Conservation (phyloP, 1,140 invertebrate species). For the Danaus plexippus region DNA sequence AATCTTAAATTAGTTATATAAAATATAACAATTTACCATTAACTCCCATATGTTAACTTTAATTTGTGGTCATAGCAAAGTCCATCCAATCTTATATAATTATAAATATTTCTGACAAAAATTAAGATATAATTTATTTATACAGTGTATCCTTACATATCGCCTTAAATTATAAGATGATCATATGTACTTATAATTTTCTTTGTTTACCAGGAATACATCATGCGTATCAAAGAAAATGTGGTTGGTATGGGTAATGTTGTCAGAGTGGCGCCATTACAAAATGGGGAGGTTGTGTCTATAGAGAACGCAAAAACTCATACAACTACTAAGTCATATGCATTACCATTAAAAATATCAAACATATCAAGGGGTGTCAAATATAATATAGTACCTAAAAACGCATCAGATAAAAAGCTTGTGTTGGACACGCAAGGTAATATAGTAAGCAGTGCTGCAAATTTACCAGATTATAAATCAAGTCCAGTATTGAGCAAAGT, state of each 20-base stretch:
- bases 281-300: constrained; percentile 60
- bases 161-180: no score
- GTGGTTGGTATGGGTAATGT: constrained; percentile 76
- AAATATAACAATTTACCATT: background rate
- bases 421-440: constrained; percentile 66
- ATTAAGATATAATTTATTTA: no score
- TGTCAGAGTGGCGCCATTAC: constrained; percentile 69
- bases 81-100: no score
- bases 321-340: constrained; percentile 61
- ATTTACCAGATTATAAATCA: constrained; percentile 65
- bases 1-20: no score
- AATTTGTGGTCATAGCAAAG: no score
- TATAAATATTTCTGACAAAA: no score
- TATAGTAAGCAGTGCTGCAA: constrained; percentile 65
- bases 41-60: constrained; percentile 1
- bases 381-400: constrained; percentile 68
- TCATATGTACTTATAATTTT: constrained; percentile 2
- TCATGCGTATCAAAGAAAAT: constrained; percentile 75
- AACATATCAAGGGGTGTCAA: constrained; percentile 64
- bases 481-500: constrained; percentile 62
- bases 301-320: constrained; percentile 62
- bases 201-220: constrained; percentile 74
- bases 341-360: constrained; percentile 65
- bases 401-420: constrained; percentile 67
- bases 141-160: no score